Evolutionary conservation across 2,797 vertebrate genomes (phyloP), one percentile per base, ranked within the genome.

Genomic region (Mus spretus): DNA sequence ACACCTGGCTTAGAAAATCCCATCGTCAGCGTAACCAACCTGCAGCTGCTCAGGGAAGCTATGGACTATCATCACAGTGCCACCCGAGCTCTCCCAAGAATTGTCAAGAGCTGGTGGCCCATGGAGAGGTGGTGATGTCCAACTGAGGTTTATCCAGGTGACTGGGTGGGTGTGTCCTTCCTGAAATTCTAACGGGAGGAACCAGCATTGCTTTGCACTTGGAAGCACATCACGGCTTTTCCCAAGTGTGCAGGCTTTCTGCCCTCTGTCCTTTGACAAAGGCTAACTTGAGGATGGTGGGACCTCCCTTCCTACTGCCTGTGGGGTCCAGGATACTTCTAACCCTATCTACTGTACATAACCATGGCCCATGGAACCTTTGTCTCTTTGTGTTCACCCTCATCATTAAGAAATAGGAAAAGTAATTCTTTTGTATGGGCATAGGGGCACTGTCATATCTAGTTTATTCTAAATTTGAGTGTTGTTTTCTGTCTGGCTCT

Each of bases 191-290:
- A 75, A 61, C 24, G 44, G 88, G 37, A 79, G 2, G 0, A 72
- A 67, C 82, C 65, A 92, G 34, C 40, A 31, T 19, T 44, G 81
- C 77, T 93, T 85, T 88, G 47, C 93, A 67, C 93, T 88, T 67
- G 84, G 94, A 81, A 78, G 37, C 80, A 90, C 57, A 94, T 59
- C 50, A 3, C 63, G 80, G 50, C 40, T 87, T 90, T 96, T 44
- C 47, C 37, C 61, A 14, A 6, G 50, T 12, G 17, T 1, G 11
- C 6, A 28, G 3, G 53, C 20, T 70, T 53, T 81, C 40, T 74
- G 57, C 2, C 79, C 37, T 93, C 74, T 57, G 40, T 83, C 40
- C 83, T 80, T 47, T 57, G 31, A 57, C 7, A 34, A 0, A n/a
- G 17, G 20, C 79, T 86, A 75, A 19, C 87, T 53, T 82, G 55